phyloP scores from a whole-genome alignment of 2,113 vertebrate genomes.

The Osmerus eperlanus region DNA sequence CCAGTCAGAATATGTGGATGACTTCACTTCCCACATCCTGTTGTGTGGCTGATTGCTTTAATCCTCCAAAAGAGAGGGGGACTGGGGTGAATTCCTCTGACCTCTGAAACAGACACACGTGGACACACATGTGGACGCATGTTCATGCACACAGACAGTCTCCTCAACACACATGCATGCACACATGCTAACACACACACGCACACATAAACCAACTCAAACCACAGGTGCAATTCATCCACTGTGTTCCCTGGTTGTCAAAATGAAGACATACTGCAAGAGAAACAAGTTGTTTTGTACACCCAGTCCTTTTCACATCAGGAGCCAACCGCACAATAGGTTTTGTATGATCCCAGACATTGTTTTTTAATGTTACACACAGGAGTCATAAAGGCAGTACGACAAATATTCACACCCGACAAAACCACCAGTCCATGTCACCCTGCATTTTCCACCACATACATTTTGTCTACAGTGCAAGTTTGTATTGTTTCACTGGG shows the following conservation, averaged over 20 bases:
- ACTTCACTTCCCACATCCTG: constrained; percentile 78
- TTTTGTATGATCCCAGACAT: constrained; percentile 18
- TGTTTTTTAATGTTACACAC: constrained; percentile 15
- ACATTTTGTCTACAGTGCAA: too few relatives aligned
- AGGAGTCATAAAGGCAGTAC: background rate
- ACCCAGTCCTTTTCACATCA: background rate
- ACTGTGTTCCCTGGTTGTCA: background rate
- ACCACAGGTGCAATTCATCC: background rate
- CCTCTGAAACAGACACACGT: constrained; percentile 43
- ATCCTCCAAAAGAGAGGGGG: constrained; percentile 59
- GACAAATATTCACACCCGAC: constrained; percentile 12
- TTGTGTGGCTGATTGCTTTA: constrained; percentile 66
- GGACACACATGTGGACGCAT: background rate
- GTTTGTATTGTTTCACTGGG: too few relatives aligned
- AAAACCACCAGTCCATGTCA: background rate
- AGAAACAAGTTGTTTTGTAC: background rate
- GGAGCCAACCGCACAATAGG: background rate
- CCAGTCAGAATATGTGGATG: constrained; percentile 64
- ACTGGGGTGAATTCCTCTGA: constrained; percentile 57
- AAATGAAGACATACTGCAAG: background rate
- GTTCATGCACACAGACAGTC: constrained; percentile 10
- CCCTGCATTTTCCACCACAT: too few relatives aligned
- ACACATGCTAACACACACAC: background rate
- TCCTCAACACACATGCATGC: background rate
- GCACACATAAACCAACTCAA: background rate